Evolutionary conservation across 2,888 invertebrate genomes (phyloP).

Genomic region (Drosophila algonquin): DNA sequence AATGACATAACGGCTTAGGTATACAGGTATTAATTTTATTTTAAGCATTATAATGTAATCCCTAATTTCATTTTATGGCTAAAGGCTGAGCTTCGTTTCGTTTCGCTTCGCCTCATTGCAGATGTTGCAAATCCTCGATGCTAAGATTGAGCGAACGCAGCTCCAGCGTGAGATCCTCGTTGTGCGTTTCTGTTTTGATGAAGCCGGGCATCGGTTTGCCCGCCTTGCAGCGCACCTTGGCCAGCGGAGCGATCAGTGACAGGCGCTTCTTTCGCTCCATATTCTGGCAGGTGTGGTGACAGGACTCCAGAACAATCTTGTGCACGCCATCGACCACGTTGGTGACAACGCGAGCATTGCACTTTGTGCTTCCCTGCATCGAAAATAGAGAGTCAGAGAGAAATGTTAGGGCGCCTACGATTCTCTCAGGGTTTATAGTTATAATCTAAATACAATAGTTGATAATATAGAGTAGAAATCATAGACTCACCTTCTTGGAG

Average conservation of each 20-base stretch:
- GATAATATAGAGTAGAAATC: background rate
- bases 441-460: slow-evolving; percentile 2
- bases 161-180: slow-evolving; percentile 62
- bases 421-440: background rate
- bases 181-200: slow-evolving; percentile 52
- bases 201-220: slow-evolving; percentile 20
- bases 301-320: slow-evolving; percentile 82
- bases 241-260: slow-evolving; percentile 25
- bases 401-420: background rate
- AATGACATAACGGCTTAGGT: slow-evolving; percentile 5
- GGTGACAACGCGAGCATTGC: slow-evolving; percentile 83
- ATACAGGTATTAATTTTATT: slow-evolving; percentile 27
- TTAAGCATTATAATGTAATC: slow-evolving; percentile 16
- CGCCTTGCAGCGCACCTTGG: slow-evolving; percentile 24
- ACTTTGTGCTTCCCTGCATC: slow-evolving; percentile 83
- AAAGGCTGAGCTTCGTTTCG: background rate
- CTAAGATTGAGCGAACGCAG: slow-evolving; percentile 63
- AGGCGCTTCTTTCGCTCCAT: slow-evolving; percentile 79
- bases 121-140: slow-evolving; percentile 62
- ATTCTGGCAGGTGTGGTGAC: slow-evolving; percentile 81
- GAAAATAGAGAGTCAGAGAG: background rate
- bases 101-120: slow-evolving; percentile 37
- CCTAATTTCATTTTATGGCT: slow-evolving; percentile 45
- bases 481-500: slow-evolving; percentile 81
- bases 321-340: slow-evolving; percentile 82